Conservation (phyloP, 2,797 vertebrate genomes). For the Pangasius djambal region DNA sequence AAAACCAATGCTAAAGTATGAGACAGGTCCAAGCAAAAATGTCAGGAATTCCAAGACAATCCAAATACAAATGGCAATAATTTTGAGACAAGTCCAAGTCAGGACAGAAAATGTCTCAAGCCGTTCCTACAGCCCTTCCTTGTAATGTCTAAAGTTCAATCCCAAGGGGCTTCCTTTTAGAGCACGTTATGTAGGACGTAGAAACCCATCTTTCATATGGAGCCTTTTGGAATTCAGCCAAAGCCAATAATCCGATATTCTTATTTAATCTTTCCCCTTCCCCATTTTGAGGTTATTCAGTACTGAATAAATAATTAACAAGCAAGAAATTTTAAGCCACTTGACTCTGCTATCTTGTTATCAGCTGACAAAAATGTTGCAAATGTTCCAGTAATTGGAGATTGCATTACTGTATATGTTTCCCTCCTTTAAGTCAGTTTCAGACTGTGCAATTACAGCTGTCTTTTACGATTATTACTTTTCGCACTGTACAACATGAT, state of each 20-base stretch:
- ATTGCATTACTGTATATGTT: not conserved
- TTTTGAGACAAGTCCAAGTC: not conserved
- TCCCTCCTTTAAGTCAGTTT: not conserved
- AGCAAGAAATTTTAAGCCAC: not conserved
- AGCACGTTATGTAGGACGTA: not conserved
- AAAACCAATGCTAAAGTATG: not conserved
- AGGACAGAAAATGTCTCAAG: not conserved
- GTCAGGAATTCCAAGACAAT: not conserved
- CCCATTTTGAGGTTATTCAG: not conserved
- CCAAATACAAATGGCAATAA: not conserved
- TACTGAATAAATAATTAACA: not conserved
- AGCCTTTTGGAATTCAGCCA: conserved; percentile 16
- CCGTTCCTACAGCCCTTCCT: not conserved
- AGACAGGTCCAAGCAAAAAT: not conserved
- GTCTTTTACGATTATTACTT: not conserved
- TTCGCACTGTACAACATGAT: not conserved
- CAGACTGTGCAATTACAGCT: not conserved
- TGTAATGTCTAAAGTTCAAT: not conserved
- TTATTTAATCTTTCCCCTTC: not conserved
- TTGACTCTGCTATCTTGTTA: not conserved
- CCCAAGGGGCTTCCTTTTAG: not conserved
- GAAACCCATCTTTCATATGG: not conserved
- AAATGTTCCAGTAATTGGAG: not conserved
- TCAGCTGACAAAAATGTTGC: not conserved
- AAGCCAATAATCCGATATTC: not conserved